phyloP scores from a whole-genome alignment of 2,888 invertebrate genomes.

The Watsonalla binaria region DNA sequence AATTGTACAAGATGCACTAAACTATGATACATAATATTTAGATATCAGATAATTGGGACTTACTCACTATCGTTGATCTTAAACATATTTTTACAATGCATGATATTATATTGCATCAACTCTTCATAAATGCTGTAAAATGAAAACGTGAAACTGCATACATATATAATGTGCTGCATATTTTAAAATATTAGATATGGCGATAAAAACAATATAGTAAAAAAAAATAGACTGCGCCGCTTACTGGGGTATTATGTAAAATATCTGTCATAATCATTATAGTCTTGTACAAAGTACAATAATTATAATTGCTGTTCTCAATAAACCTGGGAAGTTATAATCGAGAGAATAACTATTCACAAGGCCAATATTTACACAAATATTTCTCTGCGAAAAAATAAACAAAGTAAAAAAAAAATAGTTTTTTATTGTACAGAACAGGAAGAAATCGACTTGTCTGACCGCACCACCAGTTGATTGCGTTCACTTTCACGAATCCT shows the following conservation, averaged over 20 bases:
- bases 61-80: constrained; percentile 23
- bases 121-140: constrained; percentile 20
- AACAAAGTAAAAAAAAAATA: no score
- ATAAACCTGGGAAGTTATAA: no score
- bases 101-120: constrained; percentile 12
- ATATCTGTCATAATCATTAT: no score
- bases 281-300: no score
- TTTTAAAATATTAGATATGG: no score
- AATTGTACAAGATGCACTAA: constrained; percentile 5
- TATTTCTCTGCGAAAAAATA: neutral
- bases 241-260: no score
- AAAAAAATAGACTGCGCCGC: neutral
- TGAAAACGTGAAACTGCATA: neutral
- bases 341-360: neutral
- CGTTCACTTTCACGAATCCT: neutral
- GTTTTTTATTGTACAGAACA: neutral
- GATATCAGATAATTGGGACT: constrained; percentile 17
- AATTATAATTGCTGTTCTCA: no score
- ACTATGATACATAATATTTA: constrained; percentile 25
- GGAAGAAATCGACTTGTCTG: neutral
- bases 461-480: neutral
- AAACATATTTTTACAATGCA: constrained; percentile 19
- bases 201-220: no score
- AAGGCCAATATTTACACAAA: neutral
- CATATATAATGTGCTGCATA: no score